These are phyloP conservation scores for Cydia splendana DNA, from an alignment of 1,140 invertebrate species.

Conservation along the genomic window DNA sequence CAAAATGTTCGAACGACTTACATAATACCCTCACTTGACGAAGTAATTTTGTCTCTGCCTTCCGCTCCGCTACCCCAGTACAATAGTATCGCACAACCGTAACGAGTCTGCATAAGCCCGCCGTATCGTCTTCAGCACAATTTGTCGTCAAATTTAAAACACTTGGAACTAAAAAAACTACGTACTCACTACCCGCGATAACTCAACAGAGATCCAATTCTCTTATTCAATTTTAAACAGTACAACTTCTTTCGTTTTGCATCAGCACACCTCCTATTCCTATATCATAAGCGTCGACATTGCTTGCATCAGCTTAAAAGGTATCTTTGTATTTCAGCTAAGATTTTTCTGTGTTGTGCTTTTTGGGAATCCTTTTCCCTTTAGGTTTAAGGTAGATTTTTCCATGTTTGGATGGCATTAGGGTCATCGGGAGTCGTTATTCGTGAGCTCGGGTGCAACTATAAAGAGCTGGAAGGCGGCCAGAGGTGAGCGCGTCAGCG, in stretches of 20 bases:
- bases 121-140: constrained; percentile 36
- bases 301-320: constrained; percentile 19
- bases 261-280: background rate
- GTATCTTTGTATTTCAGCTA: constrained; percentile 22
- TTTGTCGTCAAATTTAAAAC: constrained; percentile 40
- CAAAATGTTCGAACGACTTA: constrained; percentile 31
- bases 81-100: constrained; percentile 12
- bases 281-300: background rate
- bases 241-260: constrained; percentile 9
- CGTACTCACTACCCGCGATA: constrained; percentile 39
- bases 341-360: background rate
- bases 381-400: background rate
- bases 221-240: constrained; percentile 43
- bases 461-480: constrained; percentile 12
- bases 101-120: background rate
- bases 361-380: background rate
- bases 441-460: background rate
- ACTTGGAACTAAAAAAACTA: constrained; percentile 38
- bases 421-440: constrained; percentile 14
- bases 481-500: constrained; percentile 13
- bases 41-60: background rate
- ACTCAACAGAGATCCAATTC: constrained; percentile 42
- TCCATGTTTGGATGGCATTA: background rate
- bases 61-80: background rate
- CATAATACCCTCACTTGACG: constrained; percentile 31